Percentiles rank a stretch among this genome's conserved stretches.
phyloP scores from a whole-genome alignment of 2,113 vertebrate genomes.

The Megalops atlanticus region DNA sequence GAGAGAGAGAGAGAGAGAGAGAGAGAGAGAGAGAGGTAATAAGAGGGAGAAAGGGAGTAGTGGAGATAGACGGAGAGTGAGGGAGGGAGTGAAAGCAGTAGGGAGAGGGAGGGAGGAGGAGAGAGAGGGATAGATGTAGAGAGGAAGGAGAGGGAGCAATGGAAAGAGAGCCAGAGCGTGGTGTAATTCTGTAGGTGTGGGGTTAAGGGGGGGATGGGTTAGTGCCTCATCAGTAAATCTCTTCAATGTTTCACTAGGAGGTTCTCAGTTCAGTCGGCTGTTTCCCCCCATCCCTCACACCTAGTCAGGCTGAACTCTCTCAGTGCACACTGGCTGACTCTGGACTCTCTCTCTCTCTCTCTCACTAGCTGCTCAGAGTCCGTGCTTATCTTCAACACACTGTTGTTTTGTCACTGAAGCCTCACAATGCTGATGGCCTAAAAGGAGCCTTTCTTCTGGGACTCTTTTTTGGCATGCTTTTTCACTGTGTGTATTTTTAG shows the following conservation, averaged over 20 bases:
- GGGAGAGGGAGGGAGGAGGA: neutral
- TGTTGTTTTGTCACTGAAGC: neutral
- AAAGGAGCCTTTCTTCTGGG: neutral
- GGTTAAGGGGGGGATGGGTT: neutral
- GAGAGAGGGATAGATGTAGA: neutral
- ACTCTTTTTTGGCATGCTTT: neutral
- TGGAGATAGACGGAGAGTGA: neutral
- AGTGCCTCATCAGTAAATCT: constrained; percentile 17
- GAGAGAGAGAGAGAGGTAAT: neutral
- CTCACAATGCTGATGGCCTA: neutral
- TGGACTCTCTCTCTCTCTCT: constrained; percentile 17
- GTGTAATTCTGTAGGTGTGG: constrained; percentile 9
- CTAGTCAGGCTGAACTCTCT: neutral
- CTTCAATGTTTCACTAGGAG: no score
- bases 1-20: neutral
- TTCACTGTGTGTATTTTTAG: neutral
- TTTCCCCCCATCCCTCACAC: constrained; percentile 28
- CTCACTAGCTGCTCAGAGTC: no score
- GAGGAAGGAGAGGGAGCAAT: constrained; percentile 1
- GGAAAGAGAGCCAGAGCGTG: constrained; percentile 29
- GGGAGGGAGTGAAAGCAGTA: neutral
- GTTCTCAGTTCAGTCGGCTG: constrained; percentile 43
- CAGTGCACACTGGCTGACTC: neutral
- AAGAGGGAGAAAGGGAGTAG: neutral
- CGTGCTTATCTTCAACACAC: neutral